Evolutionary conservation across 2,113 vertebrate species (phyloP).

Genomic region (Theropithecus gelada): DNA sequence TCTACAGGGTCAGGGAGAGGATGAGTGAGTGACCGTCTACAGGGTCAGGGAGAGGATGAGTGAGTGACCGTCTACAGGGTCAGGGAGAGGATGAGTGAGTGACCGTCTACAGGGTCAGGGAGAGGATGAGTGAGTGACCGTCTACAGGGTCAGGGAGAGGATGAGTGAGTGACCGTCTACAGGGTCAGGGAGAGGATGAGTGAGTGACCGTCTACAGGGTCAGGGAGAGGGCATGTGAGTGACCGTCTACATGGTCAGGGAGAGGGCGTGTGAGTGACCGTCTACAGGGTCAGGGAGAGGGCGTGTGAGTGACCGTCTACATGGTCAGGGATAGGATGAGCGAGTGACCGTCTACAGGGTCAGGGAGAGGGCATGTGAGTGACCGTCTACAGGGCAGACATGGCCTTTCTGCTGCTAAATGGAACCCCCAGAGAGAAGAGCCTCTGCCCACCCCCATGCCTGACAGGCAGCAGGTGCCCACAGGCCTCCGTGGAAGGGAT

Average conservation of each 20-base stretch:
- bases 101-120: rapidly evolving
- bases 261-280: rapidly evolving
- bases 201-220: too few species aligned
- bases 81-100: rapidly evolving
- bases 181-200: rapidly evolving
- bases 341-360: rapidly evolving
- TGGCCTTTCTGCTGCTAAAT: background rate
- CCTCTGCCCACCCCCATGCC: background rate
- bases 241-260: rapidly evolving
- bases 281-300: too few species aligned
- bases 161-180: rapidly evolving
- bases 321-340: rapidly evolving
- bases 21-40: too few species aligned
- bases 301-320: rapidly evolving
- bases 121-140: rapidly evolving
- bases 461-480: background rate
- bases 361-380: rapidly evolving
- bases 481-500: background rate
- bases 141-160: too few species aligned
- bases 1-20: too few species aligned
- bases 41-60: too few species aligned
- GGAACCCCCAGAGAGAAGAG: background rate
- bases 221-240: too few species aligned
- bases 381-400: background rate
- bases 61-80: too few species aligned